A percentile compares a stretch with the other conserved stretches of the same genome.
phyloP scores from a whole-genome alignment of 2,113 vertebrate species.

The Xerus inauris region DNA sequence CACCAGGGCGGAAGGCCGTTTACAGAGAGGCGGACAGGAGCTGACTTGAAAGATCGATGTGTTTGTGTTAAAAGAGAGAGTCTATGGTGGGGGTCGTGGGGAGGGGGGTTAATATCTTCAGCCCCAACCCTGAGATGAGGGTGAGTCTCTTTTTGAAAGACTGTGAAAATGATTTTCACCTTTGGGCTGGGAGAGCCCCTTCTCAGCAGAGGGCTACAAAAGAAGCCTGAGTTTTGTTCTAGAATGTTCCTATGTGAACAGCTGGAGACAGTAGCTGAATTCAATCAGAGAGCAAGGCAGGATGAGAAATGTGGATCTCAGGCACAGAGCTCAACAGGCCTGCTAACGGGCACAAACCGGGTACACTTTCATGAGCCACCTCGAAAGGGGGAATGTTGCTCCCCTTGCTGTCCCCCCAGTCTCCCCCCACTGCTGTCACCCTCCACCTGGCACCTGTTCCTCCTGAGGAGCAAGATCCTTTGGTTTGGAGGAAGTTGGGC shows the following conservation, averaged over 20 bases:
- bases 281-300: neutral
- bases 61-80: neutral
- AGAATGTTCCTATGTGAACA: neutral
- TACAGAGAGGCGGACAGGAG: neutral
- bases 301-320: neutral
- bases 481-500: neutral
- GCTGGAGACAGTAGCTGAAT: neutral
- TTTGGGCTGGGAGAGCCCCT: neutral
- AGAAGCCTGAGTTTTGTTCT: neutral
- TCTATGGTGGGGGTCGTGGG: neutral
- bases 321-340: neutral
- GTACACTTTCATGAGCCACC: neutral
- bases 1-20: fast-evolving
- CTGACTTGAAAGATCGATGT: neutral
- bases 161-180: neutral
- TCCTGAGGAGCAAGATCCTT: neutral
- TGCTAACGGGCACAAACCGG: neutral
- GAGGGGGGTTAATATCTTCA: neutral
- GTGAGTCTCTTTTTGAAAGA: neutral
- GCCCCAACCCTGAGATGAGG: neutral
- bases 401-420: fast-evolving
- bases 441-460: neutral
- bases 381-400: neutral
- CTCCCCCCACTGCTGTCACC: no score
- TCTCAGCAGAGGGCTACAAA: neutral